Conservation (phyloP, 2,113 vertebrate genomes). For the Scolopax mira region DNA sequence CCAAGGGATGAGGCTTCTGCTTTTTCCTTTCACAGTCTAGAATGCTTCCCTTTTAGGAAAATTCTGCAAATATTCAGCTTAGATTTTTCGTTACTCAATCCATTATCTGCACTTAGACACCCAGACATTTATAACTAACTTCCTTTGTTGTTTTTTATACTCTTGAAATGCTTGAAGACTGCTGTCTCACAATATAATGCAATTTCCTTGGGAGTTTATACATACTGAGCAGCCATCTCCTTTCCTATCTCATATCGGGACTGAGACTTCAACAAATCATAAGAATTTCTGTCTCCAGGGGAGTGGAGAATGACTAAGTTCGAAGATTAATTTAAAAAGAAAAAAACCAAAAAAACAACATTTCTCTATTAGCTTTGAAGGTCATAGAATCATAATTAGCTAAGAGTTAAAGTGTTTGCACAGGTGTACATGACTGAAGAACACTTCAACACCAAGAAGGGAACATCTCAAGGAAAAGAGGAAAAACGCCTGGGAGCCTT, state of each 20-base stretch:
- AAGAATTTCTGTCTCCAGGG: background rate
- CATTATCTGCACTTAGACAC: background rate
- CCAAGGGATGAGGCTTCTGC: background rate
- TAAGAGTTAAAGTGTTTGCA: background rate
- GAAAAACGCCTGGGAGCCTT: constrained; percentile 1
- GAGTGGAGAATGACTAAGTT: background rate
- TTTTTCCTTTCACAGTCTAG: background rate
- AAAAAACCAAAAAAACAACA: background rate
- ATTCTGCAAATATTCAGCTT: background rate
- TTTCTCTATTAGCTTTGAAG: background rate
- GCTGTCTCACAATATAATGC: background rate
- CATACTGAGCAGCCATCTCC: background rate
- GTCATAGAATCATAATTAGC: background rate
- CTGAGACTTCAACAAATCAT: background rate
- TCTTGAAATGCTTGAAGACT: background rate
- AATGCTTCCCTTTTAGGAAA: background rate
- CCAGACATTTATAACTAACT: background rate
- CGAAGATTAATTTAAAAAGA: background rate
- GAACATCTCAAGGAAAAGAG: background rate
- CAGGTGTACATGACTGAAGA: background rate
- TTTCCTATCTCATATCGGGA: background rate
- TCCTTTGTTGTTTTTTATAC: background rate
- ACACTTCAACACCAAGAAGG: background rate
- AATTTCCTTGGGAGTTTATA: background rate
- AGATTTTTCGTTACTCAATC: background rate